Base-by-base conservation (phyloP, 1,140 invertebrate species). In the Heliconius hewitsoni region DNA sequence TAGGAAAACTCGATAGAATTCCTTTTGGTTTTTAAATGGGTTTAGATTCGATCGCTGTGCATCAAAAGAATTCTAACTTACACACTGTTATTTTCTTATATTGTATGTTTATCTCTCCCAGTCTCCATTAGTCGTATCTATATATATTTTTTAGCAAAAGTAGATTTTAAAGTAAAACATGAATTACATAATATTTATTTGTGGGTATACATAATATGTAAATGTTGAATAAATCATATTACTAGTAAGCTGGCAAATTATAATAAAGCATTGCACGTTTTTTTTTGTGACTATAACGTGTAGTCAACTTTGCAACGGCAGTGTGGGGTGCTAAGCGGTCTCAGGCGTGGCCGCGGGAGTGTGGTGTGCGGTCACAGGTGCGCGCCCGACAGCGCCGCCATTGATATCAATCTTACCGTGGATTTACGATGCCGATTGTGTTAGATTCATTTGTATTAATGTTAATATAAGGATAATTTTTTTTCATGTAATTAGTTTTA, bases 1-100 rank as follows among this genome's bases (percentile, higher is more conserved):
- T 89, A 86, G 88, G 87, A 93, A 92, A 94, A 92, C 81, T 84
- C 85, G 87, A 87, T 93, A 89, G 83, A 86, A 85, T 84, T 85
- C 84, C 88, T 89, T 90, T 92, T 90, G 85, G 81, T 84, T 84
- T 90, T 90, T 86, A 89, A 89, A 90, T 89, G 89, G 87, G 81
- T 79, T 73, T 18, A 79, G 77, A 80, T 79, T 83, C 84, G 30
- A 81, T 79, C 81, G 84, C 16, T 19, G 18, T 18, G 1, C 82
- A 78, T 27, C 6, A 60, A 60, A 23, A 60, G 19, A 60, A 23
- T 60, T 60, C 55, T 60, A 2, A 60, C 55, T 60, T 27, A 52
- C 50, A 19, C 5, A 8, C 19, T 57, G 6, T 57, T 57, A 57
- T 57, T 8, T 16, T n/a, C 5, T 18, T 55, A 55, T 19, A 19